Conservation (phyloP, 2,113 vertebrate genomes). For the Verasper variegatus region DNA sequence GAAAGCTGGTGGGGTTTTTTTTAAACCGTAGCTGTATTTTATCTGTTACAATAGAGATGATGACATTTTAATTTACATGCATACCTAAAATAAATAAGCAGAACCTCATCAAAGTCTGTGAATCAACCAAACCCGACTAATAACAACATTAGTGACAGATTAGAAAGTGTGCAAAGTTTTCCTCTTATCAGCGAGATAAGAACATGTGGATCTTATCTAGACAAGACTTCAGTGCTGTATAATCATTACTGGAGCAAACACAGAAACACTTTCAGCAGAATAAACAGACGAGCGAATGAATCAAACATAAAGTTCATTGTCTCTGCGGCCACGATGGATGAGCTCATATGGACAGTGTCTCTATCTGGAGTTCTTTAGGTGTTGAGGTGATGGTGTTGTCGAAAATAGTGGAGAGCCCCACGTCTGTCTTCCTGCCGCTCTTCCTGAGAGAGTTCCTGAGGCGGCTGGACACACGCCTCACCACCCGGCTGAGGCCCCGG, state of each 20-base stretch:
- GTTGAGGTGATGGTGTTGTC: slow-evolving; percentile 20
- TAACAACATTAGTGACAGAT: background rate
- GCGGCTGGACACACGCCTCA: slow-evolving; percentile 66
- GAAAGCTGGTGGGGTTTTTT: too few relatives aligned
- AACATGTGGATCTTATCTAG: slow-evolving; percentile 44
- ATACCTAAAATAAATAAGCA: slow-evolving; percentile 10
- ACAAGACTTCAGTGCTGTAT: slow-evolving; percentile 27
- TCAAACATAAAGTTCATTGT: slow-evolving; percentile 13
- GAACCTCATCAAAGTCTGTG: slow-evolving; percentile 1
- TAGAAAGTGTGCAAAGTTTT: slow-evolving; percentile 49
- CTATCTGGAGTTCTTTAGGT: slow-evolving; percentile 45
- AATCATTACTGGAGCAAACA: slow-evolving; percentile 65
- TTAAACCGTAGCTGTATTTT: too few relatives aligned
- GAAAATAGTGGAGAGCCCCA: slow-evolving; percentile 57
- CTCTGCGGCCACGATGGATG: background rate
- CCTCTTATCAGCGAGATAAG: slow-evolving; percentile 60
- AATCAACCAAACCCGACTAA: background rate
- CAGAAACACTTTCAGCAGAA: slow-evolving; percentile 6
- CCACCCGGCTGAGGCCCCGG: slow-evolving; percentile 47
- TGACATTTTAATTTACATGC: background rate
- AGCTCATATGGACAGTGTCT: slow-evolving; percentile 72
- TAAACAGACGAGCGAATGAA: background rate
- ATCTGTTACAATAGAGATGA: too few relatives aligned
- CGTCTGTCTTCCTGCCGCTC: slow-evolving; percentile 49
- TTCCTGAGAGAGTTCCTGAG: slow-evolving; percentile 72